Conservation (phyloP, 2,888 invertebrate species). For the Macropis europaea region DNA sequence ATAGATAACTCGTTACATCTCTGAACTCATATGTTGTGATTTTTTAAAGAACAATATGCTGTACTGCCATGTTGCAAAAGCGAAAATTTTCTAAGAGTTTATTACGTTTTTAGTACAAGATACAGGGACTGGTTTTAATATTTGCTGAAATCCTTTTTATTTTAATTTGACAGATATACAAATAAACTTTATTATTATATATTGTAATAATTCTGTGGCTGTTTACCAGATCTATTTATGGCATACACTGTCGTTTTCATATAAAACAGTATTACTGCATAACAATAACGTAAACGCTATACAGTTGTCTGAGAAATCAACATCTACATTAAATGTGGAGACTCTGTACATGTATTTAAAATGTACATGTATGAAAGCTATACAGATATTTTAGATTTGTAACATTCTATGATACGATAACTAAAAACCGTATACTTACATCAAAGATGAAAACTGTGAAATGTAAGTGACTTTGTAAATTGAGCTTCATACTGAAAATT, state of each 20-base stretch:
- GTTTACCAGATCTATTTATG: constrained; percentile 16
- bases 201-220: not conserved
- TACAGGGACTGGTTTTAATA: not conserved
- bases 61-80: too few relatives aligned
- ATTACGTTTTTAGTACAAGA: constrained; percentile 23
- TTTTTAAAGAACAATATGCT: not conserved
- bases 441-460: constrained; percentile 33
- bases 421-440: constrained; percentile 7
- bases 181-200: not conserved
- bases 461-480: constrained; percentile 38
- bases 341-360: constrained; percentile 6
- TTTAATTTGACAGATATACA: not conserved
- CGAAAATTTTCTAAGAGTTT: not conserved
- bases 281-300: constrained; percentile 35
- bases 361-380: not conserved
- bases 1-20: not conserved
- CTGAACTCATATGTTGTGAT: not conserved
- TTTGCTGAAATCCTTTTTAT: not conserved
- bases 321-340: constrained; percentile 1
- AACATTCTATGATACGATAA: not conserved
- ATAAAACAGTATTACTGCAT: constrained; percentile 36
- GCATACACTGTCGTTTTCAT: constrained; percentile 12
- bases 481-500: constrained; percentile 26
- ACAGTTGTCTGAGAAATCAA: constrained; percentile 1
- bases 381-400: constrained; percentile 17